Conservation (phyloP, 2,113 vertebrate species). For the Myodes glareolus region DNA sequence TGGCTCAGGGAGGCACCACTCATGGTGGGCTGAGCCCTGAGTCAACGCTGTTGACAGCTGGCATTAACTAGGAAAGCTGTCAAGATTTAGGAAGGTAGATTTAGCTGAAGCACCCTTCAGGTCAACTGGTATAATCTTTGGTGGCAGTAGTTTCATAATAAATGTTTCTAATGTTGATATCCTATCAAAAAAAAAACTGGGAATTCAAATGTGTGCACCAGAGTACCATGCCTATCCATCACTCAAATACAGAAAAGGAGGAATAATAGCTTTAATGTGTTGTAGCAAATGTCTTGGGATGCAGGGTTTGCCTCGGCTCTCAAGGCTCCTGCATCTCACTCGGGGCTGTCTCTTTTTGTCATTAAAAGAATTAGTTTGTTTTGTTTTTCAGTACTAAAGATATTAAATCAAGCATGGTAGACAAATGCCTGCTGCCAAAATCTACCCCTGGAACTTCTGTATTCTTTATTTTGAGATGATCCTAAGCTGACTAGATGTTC, state of each 20-base stretch:
- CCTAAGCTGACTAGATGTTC: not conserved
- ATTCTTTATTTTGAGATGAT: not conserved
- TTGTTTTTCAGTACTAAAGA: not conserved
- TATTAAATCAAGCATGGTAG: not conserved
- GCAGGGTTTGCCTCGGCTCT: not conserved
- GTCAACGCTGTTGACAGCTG: not conserved
- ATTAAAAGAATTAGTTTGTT: not conserved
- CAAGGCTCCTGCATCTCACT: not conserved
- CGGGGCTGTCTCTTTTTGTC: no score
- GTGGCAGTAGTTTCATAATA: not conserved
- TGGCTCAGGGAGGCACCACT: not conserved
- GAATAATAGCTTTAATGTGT: not conserved
- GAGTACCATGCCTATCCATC: not conserved
- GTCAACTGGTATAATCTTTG: not conserved
- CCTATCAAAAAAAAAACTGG: not conserved
- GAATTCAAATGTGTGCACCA: not conserved
- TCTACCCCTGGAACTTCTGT: not conserved
- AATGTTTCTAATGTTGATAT: not conserved
- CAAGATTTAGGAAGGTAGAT: not conserved
- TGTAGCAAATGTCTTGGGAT: not conserved
- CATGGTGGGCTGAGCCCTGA: not conserved
- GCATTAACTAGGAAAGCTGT: not conserved
- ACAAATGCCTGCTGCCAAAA: not conserved
- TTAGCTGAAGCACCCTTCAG: not conserved
- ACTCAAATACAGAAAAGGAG: not conserved